These are phyloP conservation scores for Trichonephila clavata DNA, from an alignment of 1,140 invertebrate species.

Conservation along the genomic window DNA sequence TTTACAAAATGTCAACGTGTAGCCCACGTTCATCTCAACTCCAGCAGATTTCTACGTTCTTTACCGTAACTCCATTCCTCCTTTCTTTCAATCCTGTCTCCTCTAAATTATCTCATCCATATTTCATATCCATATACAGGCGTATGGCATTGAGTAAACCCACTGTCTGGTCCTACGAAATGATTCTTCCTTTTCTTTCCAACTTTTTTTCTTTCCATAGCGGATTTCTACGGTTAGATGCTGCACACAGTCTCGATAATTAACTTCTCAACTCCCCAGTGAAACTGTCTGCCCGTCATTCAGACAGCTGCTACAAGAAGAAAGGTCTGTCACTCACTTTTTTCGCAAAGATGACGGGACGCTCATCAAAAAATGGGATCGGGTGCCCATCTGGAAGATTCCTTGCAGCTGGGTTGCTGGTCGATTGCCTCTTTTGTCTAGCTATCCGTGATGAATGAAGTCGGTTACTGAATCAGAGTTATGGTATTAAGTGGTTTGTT, in stretches of 20 bases:
- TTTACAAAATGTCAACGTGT: background rate
- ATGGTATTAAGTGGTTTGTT: too few species aligned
- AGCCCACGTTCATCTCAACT: background rate
- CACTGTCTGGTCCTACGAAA: constrained; percentile 16
- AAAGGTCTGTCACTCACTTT: constrained; percentile 4
- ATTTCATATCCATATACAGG: background rate
- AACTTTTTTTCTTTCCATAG: background rate
- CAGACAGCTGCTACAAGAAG: background rate
- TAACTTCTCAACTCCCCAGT: background rate
- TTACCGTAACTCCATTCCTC: background rate
- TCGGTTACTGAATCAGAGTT: too few species aligned
- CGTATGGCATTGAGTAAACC: constrained; percentile 17
- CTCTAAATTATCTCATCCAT: constrained; percentile 22
- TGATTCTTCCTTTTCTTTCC: background rate
- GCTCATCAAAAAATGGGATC: background rate
- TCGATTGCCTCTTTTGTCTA: background rate
- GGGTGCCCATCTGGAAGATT: background rate
- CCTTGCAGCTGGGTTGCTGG: background rate
- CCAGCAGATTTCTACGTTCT: background rate
- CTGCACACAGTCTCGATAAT: background rate
- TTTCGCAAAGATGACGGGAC: background rate
- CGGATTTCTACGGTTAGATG: constrained; percentile 13
- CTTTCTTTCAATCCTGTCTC: background rate
- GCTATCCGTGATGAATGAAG: background rate
- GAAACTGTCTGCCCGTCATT: constrained; percentile 2